These are phyloP conservation scores for Myiozetetes cayanensis DNA, from an alignment of 2,113 vertebrate genomes.

Conservation along the genomic window DNA sequence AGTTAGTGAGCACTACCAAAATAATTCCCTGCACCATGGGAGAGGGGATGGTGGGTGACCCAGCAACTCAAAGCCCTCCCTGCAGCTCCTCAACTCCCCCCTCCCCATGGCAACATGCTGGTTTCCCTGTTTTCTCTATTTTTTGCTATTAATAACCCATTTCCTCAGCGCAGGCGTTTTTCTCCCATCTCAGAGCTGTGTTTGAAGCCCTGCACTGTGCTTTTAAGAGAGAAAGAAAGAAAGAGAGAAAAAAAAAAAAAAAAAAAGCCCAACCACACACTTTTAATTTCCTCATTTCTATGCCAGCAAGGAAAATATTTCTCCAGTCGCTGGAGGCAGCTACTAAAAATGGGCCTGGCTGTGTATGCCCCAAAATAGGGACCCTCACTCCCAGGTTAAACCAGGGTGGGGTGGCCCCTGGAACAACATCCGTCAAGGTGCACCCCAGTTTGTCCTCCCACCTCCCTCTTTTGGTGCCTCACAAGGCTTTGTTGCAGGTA, in stretches of 20 bases:
- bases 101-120: not conserved
- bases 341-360: constrained; percentile 23
- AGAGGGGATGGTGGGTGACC: not conserved
- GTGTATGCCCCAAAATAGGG: not conserved
- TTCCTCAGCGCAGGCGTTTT: not conserved
- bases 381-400: not conserved
- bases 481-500: constrained; percentile 33
- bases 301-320: constrained; percentile 37
- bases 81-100: not conserved
- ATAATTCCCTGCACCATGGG: not conserved
- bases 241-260: not conserved
- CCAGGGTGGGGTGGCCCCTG: not conserved
- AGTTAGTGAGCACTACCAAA: not conserved
- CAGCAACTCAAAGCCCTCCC: not conserved
- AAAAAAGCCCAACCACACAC: not conserved
- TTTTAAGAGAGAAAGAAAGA: not conserved
- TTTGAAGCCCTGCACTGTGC: not conserved
- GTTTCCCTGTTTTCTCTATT: not conserved
- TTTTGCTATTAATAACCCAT: constrained; percentile 3
- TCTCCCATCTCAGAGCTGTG: not conserved
- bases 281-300: constrained; percentile 44
- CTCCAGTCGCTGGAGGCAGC: constrained; percentile 37
- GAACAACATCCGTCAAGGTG: not conserved
- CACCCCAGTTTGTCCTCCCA: not conserved
- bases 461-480: not conserved